Evolutionary conservation across 2,888 invertebrate species (phyloP).

Genomic region (Eurois occulta): DNA sequence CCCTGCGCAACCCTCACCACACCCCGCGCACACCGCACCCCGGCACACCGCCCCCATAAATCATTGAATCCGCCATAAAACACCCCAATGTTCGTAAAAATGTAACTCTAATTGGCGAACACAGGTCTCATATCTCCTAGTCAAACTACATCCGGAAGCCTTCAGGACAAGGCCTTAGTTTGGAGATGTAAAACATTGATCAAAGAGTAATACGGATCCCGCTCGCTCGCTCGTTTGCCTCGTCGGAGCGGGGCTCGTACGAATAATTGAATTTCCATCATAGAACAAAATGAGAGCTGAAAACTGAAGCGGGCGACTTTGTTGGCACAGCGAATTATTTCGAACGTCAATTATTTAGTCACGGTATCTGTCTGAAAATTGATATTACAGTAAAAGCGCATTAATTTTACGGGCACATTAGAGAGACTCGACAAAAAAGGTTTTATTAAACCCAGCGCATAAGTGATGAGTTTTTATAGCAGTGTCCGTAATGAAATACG

Average conservation of each 20-base stretch:
- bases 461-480: slow-evolving; percentile 42
- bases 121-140: slow-evolving; percentile 85
- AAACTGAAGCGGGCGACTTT: slow-evolving; percentile 89
- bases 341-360: slow-evolving; percentile 88
- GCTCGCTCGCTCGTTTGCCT: slow-evolving; percentile 78
- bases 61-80: slow-evolving; percentile 90
- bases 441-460: slow-evolving; percentile 54
- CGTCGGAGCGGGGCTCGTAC: slow-evolving; percentile 82
- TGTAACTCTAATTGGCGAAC: slow-evolving; percentile 89
- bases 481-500: slow-evolving; percentile 24
- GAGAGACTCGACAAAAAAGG: slow-evolving; percentile 44
- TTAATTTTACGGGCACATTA: slow-evolving; percentile 67
- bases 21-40: slow-evolving; percentile 82
- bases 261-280: slow-evolving; percentile 90
- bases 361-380: slow-evolving; percentile 82
- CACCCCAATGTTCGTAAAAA: slow-evolving; percentile 90
- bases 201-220: slow-evolving; percentile 84
- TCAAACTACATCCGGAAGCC: slow-evolving; percentile 81
- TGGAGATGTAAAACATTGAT: slow-evolving; percentile 86
- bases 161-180: slow-evolving; percentile 77
- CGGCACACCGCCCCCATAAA: slow-evolving; percentile 89
- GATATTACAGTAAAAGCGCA: slow-evolving; percentile 79
- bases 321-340: slow-evolving; percentile 89
- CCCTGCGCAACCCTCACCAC: slow-evolving; percentile 86
- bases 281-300: slow-evolving; percentile 89